Evolutionary conservation across 2,888 invertebrate genomes (phyloP).

Genomic region (Cynaeus angustus): DNA sequence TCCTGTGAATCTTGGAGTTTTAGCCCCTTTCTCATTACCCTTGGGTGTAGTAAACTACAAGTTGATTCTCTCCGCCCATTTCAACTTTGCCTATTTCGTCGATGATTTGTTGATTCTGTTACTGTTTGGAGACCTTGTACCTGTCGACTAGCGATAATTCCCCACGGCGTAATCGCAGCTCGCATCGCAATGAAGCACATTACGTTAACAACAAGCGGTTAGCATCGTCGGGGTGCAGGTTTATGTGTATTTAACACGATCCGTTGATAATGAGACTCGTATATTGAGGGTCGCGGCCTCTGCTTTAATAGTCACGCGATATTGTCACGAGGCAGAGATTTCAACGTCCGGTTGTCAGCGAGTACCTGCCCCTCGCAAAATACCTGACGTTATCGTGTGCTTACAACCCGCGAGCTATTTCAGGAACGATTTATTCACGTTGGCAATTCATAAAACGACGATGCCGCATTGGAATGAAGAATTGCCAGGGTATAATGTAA

Average conservation of each 20-base stretch:
- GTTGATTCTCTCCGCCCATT: background rate
- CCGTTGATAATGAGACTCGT: constrained; percentile 64
- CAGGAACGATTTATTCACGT: constrained; percentile 45
- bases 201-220: constrained; percentile 61
- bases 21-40: background rate
- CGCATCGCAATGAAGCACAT: constrained; percentile 60
- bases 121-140: constrained; percentile 10
- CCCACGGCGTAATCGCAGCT: constrained; percentile 56
- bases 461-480: constrained; percentile 55
- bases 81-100: constrained; percentile 2
- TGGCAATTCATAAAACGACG: constrained; percentile 49
- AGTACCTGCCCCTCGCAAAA: constrained; percentile 53
- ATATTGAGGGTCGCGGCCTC: constrained; percentile 62
- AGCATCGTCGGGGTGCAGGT: constrained; percentile 56
- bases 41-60: background rate
- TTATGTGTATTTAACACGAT: constrained; percentile 64
- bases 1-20: background rate
- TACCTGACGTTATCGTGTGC: constrained; percentile 49
- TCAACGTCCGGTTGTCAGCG: constrained; percentile 64
- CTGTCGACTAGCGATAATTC: constrained; percentile 28
- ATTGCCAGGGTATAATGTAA: constrained; percentile 60
- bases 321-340: constrained; percentile 63
- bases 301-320: constrained; percentile 62
- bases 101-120: constrained; percentile 3
- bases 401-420: constrained; percentile 24